These are phyloP conservation scores for Natrix natrix DNA, from an alignment of 2,797 vertebrate species.

Conservation along the genomic window DNA sequence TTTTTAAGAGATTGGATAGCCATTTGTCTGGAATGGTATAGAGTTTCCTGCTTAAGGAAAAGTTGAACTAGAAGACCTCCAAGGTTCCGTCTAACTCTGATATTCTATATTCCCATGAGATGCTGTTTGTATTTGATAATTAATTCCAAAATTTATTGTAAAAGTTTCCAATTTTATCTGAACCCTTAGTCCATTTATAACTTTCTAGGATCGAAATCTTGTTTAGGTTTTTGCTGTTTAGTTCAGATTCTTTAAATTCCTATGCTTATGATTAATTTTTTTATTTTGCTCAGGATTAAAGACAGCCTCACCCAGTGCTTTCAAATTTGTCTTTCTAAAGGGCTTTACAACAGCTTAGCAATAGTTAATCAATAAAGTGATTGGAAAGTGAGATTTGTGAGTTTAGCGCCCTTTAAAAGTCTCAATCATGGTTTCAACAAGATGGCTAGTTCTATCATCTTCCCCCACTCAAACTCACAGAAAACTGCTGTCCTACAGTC, in stretches of 20 bases:
- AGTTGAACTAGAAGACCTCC: background rate
- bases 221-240: background rate
- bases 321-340: background rate
- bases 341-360: background rate
- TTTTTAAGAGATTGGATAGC: background rate
- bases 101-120: background rate
- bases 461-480: background rate
- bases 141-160: background rate
- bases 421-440: background rate
- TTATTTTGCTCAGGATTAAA: background rate
- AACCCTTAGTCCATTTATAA: background rate
- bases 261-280: background rate
- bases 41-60: background rate
- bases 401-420: background rate
- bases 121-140: background rate
- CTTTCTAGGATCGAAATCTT: background rate
- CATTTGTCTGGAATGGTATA: background rate
- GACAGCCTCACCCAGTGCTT: background rate
- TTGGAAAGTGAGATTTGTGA: background rate
- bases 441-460: background rate
- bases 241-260: background rate
- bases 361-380: background rate
- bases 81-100: background rate
- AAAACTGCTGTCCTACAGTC: background rate
- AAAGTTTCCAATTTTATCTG: background rate